Evolutionary conservation across 2,113 vertebrate species (phyloP).

Genomic region (Planiliza haematocheilus): DNA sequence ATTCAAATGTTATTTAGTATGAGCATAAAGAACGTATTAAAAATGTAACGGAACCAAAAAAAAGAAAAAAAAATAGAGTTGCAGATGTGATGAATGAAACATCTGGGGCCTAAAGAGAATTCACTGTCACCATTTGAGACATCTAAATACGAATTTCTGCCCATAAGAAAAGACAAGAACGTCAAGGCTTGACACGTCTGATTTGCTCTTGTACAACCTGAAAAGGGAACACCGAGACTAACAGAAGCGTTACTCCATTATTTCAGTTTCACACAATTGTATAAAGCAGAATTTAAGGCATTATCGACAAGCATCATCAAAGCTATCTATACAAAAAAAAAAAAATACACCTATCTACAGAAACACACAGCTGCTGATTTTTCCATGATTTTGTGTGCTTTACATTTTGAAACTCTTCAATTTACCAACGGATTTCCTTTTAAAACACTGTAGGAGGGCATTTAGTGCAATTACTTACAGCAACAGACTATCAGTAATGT

Average conservation of each 20-base stretch:
- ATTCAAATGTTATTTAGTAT: constrained; percentile 9
- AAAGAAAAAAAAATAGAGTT: not conserved
- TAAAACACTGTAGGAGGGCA: constrained; percentile 77
- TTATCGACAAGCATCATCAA: constrained; percentile 81
- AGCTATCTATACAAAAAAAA: constrained; percentile 73
- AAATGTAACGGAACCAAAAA: constrained; percentile 27
- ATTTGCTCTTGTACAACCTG: constrained; percentile 43
- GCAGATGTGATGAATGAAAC: constrained; percentile 22
- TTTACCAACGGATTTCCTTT: constrained; percentile 66
- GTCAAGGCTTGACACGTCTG: constrained; percentile 24
- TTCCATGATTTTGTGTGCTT: constrained; percentile 70
- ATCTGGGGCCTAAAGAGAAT: not conserved
- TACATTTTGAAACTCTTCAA: constrained; percentile 71
- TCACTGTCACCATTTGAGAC: not conserved
- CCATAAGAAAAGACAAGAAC: constrained; percentile 1
- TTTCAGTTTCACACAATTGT: constrained; percentile 65
- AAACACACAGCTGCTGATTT: constrained; percentile 73
- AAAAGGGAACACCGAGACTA: constrained; percentile 37
- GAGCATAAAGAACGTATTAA: constrained; percentile 23
- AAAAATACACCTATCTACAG: constrained; percentile 72
- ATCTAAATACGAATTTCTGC: constrained; percentile 21
- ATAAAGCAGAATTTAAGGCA: constrained; percentile 84
- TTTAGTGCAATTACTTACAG: constrained; percentile 85
- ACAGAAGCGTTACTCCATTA: constrained; percentile 48
- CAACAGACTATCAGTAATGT: constrained; percentile 69